Base-by-base conservation (phyloP, 2,888 invertebrate species). In the Coecobrya sp. region DNA sequence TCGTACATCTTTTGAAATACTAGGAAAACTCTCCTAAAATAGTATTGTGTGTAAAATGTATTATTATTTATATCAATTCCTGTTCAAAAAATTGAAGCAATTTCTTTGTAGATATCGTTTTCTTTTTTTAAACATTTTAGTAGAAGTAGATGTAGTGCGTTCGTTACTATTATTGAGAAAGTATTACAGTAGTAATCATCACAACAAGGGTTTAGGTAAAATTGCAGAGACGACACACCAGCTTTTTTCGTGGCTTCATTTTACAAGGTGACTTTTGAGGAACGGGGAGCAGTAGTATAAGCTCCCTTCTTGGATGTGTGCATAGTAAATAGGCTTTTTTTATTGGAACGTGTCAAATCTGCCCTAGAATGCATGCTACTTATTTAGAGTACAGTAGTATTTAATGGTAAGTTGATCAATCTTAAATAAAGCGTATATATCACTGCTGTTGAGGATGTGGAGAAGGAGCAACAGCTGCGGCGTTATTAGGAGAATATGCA, bases 401-500 rank as follows among this genome's bases (percentile, higher is more conserved):
- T 62, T 70, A 42, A 79, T 13, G 55, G 59, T 82, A 59, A 82
- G 62, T 82, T 55, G 36, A 82, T 62, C 25, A 68, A 85, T 62
- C 27, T 85, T 45, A 68, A 88, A 68, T 30, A 88, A 89, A 89
- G 84, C 89, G 82, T 89, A 65, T 70, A 16, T 86, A 91, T 91
- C 91, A 91, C 91, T 91, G 91, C 42, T 86, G 86, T 45, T 91
- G 91, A 65, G 81, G 79, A 52, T 88, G 88, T 65, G 62, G 87
- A 36, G 86, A 82, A 70, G 86, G 81, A 62, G 52, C 88, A 59
- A 62, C 91, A 76, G 86, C 85, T 25, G 89, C 55, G 42, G 87
- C 19, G 36, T 73, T 86, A 59, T 70, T 86, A 19, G 91, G 81
- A 70, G 86, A 86, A 45, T 91, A 91, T 65, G 49, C 62, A 62